Evolutionary conservation across 2,797 vertebrate species (phyloP).

Genomic region (Oreochromis mossambicus): DNA sequence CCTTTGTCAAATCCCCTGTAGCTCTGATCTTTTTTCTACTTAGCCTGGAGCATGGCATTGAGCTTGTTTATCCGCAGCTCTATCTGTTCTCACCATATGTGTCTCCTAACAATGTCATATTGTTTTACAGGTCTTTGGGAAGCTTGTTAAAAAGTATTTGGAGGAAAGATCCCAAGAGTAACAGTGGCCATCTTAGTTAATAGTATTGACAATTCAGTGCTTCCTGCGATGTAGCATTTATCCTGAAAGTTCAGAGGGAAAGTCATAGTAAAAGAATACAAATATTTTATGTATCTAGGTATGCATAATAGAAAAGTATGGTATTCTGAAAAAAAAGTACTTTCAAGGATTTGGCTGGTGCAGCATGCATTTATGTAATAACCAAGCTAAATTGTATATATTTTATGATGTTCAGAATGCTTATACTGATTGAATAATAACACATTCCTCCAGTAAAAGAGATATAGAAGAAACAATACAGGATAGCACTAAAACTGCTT

Average conservation of each 20-base stretch:
- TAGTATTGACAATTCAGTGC: not conserved
- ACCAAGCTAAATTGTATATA: not conserved
- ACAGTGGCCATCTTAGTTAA: not conserved
- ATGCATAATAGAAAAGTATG: slow-evolving; percentile 32
- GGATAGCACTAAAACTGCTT: not conserved
- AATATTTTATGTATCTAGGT: slow-evolving; percentile 23
- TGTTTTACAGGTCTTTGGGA: not conserved
- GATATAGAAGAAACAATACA: not conserved
- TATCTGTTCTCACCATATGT: slow-evolving; percentile 10
- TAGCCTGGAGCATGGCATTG: not conserved
- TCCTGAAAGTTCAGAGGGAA: slow-evolving; percentile 11
- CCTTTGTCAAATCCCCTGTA: not conserved
- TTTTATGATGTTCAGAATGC: not conserved
- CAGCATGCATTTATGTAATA: not conserved
- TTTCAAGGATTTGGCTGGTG: not conserved
- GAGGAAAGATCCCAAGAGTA: not conserved
- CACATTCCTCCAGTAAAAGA: not conserved
- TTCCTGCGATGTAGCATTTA: slow-evolving; percentile 24
- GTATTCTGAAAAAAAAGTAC: not conserved
- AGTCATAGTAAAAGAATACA: slow-evolving; percentile 25
- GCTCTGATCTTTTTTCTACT: slow-evolving; percentile 7
- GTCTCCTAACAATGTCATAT: not conserved
- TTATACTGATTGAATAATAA: not conserved
- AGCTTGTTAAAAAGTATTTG: slow-evolving; percentile 5
- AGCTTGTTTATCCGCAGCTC: not conserved